Base-by-base conservation (phyloP, 2,113 vertebrate genomes). In the Bufo gargarizans region DNA sequence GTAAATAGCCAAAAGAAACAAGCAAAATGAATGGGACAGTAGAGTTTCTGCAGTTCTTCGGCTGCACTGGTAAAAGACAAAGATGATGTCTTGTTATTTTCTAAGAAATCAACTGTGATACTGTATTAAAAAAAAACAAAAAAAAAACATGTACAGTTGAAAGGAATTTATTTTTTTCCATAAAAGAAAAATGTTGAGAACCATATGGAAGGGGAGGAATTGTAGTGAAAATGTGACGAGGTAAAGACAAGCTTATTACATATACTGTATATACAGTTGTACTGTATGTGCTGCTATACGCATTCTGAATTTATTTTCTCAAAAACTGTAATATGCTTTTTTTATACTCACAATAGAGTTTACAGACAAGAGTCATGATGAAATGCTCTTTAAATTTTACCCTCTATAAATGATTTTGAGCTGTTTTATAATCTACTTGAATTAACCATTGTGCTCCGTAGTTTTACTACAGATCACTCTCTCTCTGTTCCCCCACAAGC, bases 1-100 rank as follows among this genome's bases (percentile, higher is more conserved):
- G 59, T 77, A 80, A 87, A 80, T 47, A 71, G 86, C 22, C 86
- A 87, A 87, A 85, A 80, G 43, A 80, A 14, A 71, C 77, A 56
- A 65, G n/a, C 12, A 80, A 74, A 87, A 69, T 86, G 2, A 86
- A 71, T 71, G 63, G 49, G 8, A 80, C 13, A 71, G 50, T 80
- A 33, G 53, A 45, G 63, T 33, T 45, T 13, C 22, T 20, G 49
- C 9, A 20, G 61, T 11, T 67, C 47, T 63, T 61, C 47, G 3
- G 10, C 49, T 79, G 61, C 49, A 43, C 61, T 79, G 77, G 3
- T 76, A 58, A 77, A 77, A 56, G 74, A 56, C 61, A 56, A 11
- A 55, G 63, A 71, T 69, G 49, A 6, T 49, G 14, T 22, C 5
- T 56, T 79, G n/a, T 47, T 80, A 56, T 86, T 56, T 79, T 53